Conservation (phyloP, 2,113 vertebrate species). For the Prietella phreatophila region DNA sequence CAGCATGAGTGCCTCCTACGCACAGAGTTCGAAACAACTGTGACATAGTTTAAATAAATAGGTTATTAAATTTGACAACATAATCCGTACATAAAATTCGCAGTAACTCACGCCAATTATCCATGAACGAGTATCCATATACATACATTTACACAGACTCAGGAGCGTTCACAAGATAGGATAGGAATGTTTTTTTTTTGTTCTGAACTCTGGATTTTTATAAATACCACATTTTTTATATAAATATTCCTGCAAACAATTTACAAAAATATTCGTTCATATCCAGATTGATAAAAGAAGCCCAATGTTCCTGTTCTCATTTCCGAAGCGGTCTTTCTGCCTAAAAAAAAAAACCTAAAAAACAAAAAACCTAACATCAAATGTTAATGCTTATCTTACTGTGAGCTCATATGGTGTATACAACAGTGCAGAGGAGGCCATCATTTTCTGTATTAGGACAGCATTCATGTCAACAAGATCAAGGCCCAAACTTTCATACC, state of each 20-base stretch:
- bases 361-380: not conserved
- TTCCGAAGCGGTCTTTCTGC: not conserved
- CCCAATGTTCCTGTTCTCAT: not conserved
- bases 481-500: not conserved
- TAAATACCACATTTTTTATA: not conserved
- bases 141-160: not conserved
- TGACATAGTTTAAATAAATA: not conserved
- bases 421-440: not conserved
- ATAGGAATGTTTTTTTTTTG: not conserved
- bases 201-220: not conserved
- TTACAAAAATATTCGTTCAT: not conserved
- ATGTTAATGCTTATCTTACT: not conserved
- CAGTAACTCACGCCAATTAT: not conserved
- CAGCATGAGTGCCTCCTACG: not conserved
- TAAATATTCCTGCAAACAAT: not conserved
- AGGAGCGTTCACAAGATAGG: not conserved
- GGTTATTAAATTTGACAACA: not conserved
- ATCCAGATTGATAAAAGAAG: not conserved
- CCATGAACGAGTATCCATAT: not conserved
- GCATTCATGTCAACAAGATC: constrained; percentile 22
- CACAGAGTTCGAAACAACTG: not conserved
- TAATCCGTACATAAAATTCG: not conserved
- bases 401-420: not conserved
- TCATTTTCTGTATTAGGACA: constrained; percentile 8
- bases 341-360: not conserved